Base-by-base conservation (phyloP, 2,113 vertebrate genomes). In the Pterocles orientalis region DNA sequence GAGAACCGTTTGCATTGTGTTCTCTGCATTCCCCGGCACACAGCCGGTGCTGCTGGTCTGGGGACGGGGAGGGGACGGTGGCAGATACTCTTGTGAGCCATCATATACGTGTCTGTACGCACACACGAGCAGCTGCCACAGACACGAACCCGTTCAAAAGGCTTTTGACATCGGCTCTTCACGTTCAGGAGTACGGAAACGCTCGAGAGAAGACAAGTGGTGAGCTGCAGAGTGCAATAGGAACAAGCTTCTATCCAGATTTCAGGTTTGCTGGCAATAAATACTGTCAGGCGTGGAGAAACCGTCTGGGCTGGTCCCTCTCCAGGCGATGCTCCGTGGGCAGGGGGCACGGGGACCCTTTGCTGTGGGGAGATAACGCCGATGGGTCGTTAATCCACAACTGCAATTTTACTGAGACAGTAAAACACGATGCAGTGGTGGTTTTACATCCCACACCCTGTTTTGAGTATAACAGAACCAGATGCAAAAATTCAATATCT, bases 1-100 rank as follows among this genome's bases (percentile, higher is more conserved):
- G 61, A 41, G 43, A 6, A 48, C 8, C 1, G 6, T 20, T 12
- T 31, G 36, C 10, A 7, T 24, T 3, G 8, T 0, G 0, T 28
- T 54, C 26, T 2, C 6, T 45, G 19, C 5, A 18, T 18, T 45
- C 21, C 39, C 16, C 68, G 25, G 29, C 85, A 9, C 16, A 3
- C 8, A 19, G 39, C 39, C 39, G 39, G 39, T 41, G 39, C 39
- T 41, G 39, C 39, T 41, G 39, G 39, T 12, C 12, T 41, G 39
- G 12, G 41, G 41, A 41, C 41, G 41, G 41, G 41, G 41, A 41
- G 39, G 12, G 21, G 12, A 23, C 3, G 23, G 80, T 7, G 10
- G 43, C 47, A 66, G 86, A 7, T 47, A 4, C 45, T 8, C 23
- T 43, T 20, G 4, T 5, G 14, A 58, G 6, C 20, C 25, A 2